Evolutionary conservation across 2,797 vertebrate species (phyloP), one percentile per base, ranked within the genome.

Genomic region (Chelmon rostratus): DNA sequence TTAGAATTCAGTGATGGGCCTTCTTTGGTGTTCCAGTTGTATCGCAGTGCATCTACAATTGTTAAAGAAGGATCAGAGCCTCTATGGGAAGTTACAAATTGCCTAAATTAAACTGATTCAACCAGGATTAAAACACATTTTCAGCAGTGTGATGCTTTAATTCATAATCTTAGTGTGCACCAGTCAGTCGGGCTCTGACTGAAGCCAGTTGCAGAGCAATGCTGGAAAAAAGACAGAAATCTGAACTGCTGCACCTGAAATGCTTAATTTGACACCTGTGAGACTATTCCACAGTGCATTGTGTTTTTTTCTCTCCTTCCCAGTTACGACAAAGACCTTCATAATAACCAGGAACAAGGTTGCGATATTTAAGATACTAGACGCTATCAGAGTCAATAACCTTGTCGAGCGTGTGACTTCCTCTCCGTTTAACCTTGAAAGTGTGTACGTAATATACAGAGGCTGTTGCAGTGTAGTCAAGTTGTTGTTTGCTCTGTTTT

Each of bases 221-320:
- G 15, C 37, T 49, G 72, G 47, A 72, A 73, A 81, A 73, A 50
- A 59, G 19, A 67, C 42, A 70, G 82, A 91, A 83, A 93, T 82
- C 63, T 74, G 78, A 92, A 84, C 87, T 54, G 78, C 68, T 78
- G 76, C 84, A 87, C 87, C 85, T 87, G 87, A 79, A 75, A 76
- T 33, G 62, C 52, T 81, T 8, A 90, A 92, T 84, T 46, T 68
- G 83, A 93, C 88, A 92, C 91, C 91, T 87, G 88, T 90, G 93
- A 88, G 90, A 93, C 85, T 80, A 76, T 64, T 54, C 64, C 42
- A 28, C 31, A 16, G 63, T 11, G 40, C 68, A 72, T 88, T 89
- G 83, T 89, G 78, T 40, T 57, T 15, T 63, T 54, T 77, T 63
- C 50, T 44, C 21, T 69, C 33, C 44, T 25, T 11, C 54, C 56